A percentile compares a stretch with the other conserved stretches of the same genome.
phyloP scores from a whole-genome alignment of 2,113 vertebrate species.

The Synchiropus splendidus region DNA sequence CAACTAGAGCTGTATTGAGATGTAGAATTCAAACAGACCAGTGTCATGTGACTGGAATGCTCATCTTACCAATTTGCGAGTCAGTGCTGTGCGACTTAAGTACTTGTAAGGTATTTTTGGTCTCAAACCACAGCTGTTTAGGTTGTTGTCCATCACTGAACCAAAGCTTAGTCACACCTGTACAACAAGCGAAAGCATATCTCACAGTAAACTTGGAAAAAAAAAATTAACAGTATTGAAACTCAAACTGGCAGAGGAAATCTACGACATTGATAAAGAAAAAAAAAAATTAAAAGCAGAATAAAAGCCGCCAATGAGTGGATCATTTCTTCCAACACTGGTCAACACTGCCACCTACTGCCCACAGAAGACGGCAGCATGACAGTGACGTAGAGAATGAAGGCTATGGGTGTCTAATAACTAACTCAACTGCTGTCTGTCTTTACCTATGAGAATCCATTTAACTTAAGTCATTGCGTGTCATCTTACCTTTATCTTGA shows the following conservation, averaged over 20 bases:
- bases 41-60: too few relatives aligned
- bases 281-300: too few relatives aligned
- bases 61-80: conserved; percentile 72
- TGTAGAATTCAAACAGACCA: too few relatives aligned
- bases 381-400: not conserved
- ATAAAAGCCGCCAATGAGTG: too few relatives aligned
- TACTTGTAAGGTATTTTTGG: conserved; percentile 65
- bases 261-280: too few relatives aligned
- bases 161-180: conserved; percentile 75
- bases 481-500: conserved; percentile 58
- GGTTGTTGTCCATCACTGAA: conserved; percentile 65
- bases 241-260: too few relatives aligned
- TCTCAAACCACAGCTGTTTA: conserved; percentile 74
- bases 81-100: conserved; percentile 72
- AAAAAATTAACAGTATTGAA: not conserved
- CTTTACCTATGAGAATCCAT: too few relatives aligned
- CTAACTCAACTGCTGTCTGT: too few relatives aligned
- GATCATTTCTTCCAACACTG: conserved; percentile 13
- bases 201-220: not conserved
- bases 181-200: conserved; percentile 1
- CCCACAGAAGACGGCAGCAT: not conserved
- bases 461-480: too few relatives aligned
- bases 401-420: too few relatives aligned
- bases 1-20: too few relatives aligned
- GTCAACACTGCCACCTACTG: conserved; percentile 29